These are phyloP conservation scores for Octomys mimax DNA, from an alignment of 2,797 vertebrate genomes.

Conservation along the genomic window DNA sequence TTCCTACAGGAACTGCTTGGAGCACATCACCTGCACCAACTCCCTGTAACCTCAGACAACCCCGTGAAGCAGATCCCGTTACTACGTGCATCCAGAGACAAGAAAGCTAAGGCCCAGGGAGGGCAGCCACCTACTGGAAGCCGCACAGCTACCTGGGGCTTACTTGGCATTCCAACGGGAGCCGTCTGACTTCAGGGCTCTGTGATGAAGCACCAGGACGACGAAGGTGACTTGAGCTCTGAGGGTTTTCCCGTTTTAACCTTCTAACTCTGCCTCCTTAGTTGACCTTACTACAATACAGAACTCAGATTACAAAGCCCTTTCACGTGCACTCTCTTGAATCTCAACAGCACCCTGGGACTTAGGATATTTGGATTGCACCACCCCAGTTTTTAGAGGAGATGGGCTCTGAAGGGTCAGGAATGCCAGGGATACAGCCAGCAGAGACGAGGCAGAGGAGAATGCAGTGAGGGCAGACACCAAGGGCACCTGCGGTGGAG, in stretches of 20 bases:
- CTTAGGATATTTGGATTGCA: neutral
- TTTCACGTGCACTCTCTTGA: neutral
- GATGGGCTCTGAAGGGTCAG: neutral
- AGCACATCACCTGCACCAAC: neutral
- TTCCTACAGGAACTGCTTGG: neutral
- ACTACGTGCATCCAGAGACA: neutral
- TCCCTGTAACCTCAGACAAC: neutral
- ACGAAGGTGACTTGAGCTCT: neutral
- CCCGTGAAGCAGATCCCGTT: neutral
- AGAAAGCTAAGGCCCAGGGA: neutral
- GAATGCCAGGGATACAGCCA: neutral
- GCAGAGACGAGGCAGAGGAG: neutral
- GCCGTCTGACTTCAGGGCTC: neutral
- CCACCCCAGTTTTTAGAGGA: neutral
- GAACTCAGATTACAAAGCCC: neutral
- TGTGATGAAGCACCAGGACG: neutral
- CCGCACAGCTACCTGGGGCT: neutral
- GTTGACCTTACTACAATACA: neutral
- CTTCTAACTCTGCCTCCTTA: neutral
- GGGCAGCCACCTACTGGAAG: neutral
- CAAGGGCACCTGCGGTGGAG: slow-evolving; percentile 92
- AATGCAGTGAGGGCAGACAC: accelerated
- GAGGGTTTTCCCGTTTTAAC: neutral
- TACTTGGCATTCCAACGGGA: neutral
- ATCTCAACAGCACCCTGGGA: neutral